Conservation (phyloP, 2,888 invertebrate species). For the Macrophya annulata region DNA sequence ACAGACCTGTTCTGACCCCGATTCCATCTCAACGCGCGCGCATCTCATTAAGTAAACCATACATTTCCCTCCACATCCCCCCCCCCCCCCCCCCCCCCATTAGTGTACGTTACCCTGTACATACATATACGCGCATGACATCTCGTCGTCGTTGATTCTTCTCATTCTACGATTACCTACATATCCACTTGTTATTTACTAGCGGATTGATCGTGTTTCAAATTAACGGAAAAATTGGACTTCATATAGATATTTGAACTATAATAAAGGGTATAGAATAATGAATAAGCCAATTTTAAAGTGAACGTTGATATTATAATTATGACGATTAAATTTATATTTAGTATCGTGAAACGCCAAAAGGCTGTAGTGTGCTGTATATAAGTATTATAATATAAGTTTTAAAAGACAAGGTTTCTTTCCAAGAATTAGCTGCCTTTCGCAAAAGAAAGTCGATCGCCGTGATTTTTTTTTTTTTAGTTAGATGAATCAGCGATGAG, state of each 20-base stretch:
- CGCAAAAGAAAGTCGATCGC: conserved; percentile 49
- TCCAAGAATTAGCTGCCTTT: conserved; percentile 44
- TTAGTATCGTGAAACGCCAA: background rate
- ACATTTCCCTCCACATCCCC: conserved; percentile 14
- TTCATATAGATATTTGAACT: background rate
- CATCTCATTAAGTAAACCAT: conserved; percentile 54
- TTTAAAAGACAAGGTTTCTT: conserved; percentile 35
- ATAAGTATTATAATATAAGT: background rate
- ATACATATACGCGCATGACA: background rate
- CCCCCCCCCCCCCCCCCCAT: background rate
- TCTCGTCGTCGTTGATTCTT: conserved; percentile 8
- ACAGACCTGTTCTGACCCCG: conserved; percentile 73
- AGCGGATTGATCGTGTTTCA: background rate
- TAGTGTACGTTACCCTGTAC: conserved; percentile 17
- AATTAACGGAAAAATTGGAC: background rate
- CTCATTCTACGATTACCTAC: conserved; percentile 1
- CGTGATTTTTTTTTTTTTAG: background rate
- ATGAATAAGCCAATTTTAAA: background rate
- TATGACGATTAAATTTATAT: background rate
- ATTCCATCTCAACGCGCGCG: conserved; percentile 67
- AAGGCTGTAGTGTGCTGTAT: background rate
- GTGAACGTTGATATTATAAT: conserved; percentile 13
- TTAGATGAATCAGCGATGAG: conserved; percentile 20
- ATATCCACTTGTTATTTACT: conserved; percentile 14
- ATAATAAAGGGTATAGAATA: background rate